Percentiles rank a stretch among this genome's conserved stretches.
Conservation (phyloP, 2,888 invertebrate genomes). For the Pollenia griseotomentosa region DNA sequence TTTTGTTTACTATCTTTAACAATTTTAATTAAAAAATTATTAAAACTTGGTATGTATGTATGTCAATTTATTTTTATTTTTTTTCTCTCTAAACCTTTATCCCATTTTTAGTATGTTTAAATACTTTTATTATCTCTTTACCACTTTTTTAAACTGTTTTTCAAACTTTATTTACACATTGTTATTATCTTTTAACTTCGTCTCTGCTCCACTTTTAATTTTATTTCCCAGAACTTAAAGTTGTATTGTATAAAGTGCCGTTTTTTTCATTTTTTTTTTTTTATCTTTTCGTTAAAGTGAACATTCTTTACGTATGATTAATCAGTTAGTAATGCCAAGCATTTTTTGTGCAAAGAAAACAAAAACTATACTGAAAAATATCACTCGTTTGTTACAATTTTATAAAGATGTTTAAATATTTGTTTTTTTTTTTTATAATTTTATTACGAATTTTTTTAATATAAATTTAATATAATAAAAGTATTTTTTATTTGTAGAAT, state of each 20-base stretch:
- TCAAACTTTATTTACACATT: slow-evolving; percentile 16
- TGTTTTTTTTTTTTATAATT: not conserved
- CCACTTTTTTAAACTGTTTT: not conserved
- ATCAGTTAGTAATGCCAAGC: slow-evolving; percentile 57
- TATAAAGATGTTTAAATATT: not conserved
- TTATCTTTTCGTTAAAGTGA: slow-evolving; percentile 27
- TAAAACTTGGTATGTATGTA: too few relatives aligned
- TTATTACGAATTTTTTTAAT: not conserved
- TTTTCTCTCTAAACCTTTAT: too few relatives aligned
- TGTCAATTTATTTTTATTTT: too few relatives aligned
- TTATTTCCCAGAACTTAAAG: not conserved
- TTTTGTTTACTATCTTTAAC: too few relatives aligned
- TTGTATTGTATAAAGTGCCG: not conserved
- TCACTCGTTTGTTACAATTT: slow-evolving; percentile 13
- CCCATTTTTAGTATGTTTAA: too few relatives aligned
- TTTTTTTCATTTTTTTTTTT: not conserved
- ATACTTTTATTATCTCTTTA: too few relatives aligned
- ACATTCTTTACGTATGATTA: slow-evolving; percentile 55
- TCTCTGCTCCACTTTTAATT: not conserved
- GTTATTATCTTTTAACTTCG: slow-evolving; percentile 6
- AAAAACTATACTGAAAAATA: slow-evolving; percentile 9
- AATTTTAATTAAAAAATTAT: too few relatives aligned
- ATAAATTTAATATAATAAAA: not conserved
- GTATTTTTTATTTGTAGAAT: not conserved
- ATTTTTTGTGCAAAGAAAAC: not conserved